Base-by-base conservation (phyloP, 2,888 invertebrate genomes). In the Lamellibrachia satsuma region DNA sequence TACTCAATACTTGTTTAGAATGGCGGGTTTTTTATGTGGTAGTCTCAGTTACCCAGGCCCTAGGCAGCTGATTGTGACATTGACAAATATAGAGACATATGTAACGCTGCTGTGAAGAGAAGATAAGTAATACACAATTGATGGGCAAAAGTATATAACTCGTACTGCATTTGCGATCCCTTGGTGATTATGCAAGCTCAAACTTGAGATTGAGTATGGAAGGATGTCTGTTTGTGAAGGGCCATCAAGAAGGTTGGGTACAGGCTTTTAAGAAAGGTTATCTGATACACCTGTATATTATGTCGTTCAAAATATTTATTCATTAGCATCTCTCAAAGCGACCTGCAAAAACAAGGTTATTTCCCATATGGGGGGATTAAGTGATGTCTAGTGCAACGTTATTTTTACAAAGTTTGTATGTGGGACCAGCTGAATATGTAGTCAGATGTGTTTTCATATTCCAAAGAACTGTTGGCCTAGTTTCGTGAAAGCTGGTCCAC, bases 221-320 rank as follows among this genome's bases (percentile, higher is more conserved):
- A 55, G 75, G 22, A 75, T 1, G 15, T 75, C 6, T 11, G 6
- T 75, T 15, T 75, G 75, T 75, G 75, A 22, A 75, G 75, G 22
- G 75, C 75, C 15, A n/a, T 75, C 22, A 6, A 22, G 75, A 15
- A 75, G 75, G n/a, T 75, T n/a, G 6, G 75, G 15, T 22, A 22
- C 75, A 22, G 22, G 75, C 75, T 75, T 75, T 39, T 75, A 4
- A n/a, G 22, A 75, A 75, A 75, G 75, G 22, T 22, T 75, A 75
- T 22, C 75, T 75, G 75, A 75, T n/a, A 22, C 22, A 22, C 75
- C 75, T 75, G 75, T 75, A 75, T 75, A 75, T 75, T 75, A 75
- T 75, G 75, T 75, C 75, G n/a, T n/a, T 75, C 75, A 75, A 75
- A 75, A 75, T 75, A 75, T 75, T 75, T 75, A 75, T 75, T 39